Evolutionary conservation across 2,113 vertebrate genomes (phyloP).

Genomic region (Corythaeola cristata): DNA sequence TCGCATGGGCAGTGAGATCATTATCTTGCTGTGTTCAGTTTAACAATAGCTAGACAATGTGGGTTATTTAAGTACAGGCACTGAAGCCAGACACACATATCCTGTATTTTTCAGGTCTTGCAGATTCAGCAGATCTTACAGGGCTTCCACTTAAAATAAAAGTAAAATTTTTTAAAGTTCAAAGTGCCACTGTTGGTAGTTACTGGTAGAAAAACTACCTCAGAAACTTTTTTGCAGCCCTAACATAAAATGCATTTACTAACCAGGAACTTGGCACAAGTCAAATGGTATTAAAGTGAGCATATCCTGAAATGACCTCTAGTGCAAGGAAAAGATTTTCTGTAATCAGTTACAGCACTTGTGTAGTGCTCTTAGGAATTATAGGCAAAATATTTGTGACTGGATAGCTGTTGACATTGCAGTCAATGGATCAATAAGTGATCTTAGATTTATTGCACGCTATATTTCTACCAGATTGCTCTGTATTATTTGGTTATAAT

Average conservation of each 20-base stretch:
- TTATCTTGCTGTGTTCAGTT: slow-evolving; percentile 54
- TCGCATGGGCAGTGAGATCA: slow-evolving; percentile 42
- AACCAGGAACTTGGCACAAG: slow-evolving; percentile 69
- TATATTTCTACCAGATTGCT: background rate
- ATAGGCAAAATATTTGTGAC: background rate
- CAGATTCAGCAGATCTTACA: slow-evolving; percentile 72
- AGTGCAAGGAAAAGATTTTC: slow-evolving; percentile 42
- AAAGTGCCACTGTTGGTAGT: slow-evolving; percentile 47
- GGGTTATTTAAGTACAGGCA: slow-evolving; percentile 81
- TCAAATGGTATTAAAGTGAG: slow-evolving; percentile 37
- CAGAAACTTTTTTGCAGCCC: slow-evolving; percentile 33
- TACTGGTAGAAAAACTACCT: background rate
- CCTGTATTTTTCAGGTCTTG: slow-evolving; percentile 75
- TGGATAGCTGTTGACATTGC: background rate
- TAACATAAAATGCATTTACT: slow-evolving; percentile 63
- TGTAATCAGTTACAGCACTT: slow-evolving; percentile 49
- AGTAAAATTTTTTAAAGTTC: slow-evolving; percentile 44
- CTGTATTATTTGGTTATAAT: background rate
- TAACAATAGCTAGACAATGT: slow-evolving; percentile 71
- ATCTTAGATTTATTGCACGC: background rate
- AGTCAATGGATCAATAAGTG: background rate
- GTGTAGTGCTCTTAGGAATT: background rate
- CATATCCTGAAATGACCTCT: slow-evolving; percentile 75
- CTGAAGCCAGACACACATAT: slow-evolving; percentile 77
- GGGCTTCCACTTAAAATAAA: slow-evolving; percentile 72